Base-by-base conservation (phyloP, 2,797 vertebrate species). In the Takifugu ocellatus region DNA sequence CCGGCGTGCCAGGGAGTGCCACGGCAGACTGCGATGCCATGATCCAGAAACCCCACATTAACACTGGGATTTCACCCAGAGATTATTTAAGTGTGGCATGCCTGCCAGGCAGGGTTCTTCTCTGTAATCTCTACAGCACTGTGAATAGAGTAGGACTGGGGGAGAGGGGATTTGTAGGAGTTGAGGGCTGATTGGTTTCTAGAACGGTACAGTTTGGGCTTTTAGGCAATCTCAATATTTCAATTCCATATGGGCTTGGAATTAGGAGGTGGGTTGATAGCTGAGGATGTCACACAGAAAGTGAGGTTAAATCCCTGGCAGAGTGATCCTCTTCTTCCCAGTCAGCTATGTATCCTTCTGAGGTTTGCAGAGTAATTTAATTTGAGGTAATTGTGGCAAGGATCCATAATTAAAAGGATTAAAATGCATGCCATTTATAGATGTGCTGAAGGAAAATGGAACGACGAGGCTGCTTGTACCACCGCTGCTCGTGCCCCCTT, bases 291-390 rank as follows among this genome's bases (percentile, higher is more conserved):
- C 80, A 79, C 75, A 66, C 68, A 72, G 82, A 86, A 87, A 78
- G 69, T 43, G 84, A 85, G 87, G 83, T 87, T 88, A 84, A 89
- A 88, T 86, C 87, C 79, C 75, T 83, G 73, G 75, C 84, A 88
- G 72, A 79, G 75, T 86, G 77, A 85, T 82, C 78, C 82, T 79
- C 73, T 78, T 84, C 72, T 77, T 83, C 82, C 81, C 77, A 63
- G 71, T 74, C 72, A 63, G 78, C 86, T 66, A 83, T 80, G 84
- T 89, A 91, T 91, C 88, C 90, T 90, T 90, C 88, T 70, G 90
- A 92, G 89, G 89, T 89, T 91, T 92, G 87, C 84, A 83, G 83
- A 89, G 87, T 90, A 92, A 92, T 92, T 92, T 90, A 91, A 89
- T 92, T 90, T 89, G 88, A 90, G 84, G 85, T 92, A 90, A 93